phyloP scores from a whole-genome alignment of 1,140 invertebrate genomes.

The Macrobrachium nipponense region DNA sequence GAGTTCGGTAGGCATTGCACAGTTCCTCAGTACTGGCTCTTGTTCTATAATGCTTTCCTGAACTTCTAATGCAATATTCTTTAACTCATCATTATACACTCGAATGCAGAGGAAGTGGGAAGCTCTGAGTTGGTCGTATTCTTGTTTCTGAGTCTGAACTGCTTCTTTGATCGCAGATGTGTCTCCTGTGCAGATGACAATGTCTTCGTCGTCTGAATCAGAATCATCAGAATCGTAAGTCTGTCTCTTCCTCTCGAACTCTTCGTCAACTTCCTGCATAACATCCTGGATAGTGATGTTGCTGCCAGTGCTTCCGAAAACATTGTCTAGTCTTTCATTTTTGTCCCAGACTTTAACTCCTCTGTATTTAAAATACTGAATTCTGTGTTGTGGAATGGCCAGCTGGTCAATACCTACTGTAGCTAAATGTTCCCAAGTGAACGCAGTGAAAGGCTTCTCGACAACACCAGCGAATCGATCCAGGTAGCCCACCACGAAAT shows the following conservation, averaged over 20 bases:
- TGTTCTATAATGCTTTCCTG: conserved; percentile 60
- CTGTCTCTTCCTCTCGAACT: conserved; percentile 24
- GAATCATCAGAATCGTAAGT: conserved; percentile 49
- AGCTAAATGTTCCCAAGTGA: conserved; percentile 67
- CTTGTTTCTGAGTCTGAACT: background rate
- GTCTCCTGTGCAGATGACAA: background rate
- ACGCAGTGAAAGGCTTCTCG: conserved; percentile 70
- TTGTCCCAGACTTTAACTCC: conserved; percentile 72
- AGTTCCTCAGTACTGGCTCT: conserved; percentile 61
- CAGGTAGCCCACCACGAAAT: conserved; percentile 71
- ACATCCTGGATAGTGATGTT: conserved; percentile 54
- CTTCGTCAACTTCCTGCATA: conserved; percentile 61
- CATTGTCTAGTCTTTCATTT: conserved; percentile 69
- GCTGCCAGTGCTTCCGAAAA: conserved; percentile 68
- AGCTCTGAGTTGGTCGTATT: conserved; percentile 45
- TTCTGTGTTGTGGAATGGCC: conserved; percentile 72
- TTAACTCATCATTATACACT: conserved; percentile 53
- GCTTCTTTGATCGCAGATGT: background rate
- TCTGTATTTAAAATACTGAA: conserved; percentile 73
- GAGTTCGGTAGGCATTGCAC: conserved; percentile 61
- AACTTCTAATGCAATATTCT: conserved; percentile 16
- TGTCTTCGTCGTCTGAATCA: conserved; percentile 38
- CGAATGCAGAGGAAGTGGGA: conserved; percentile 64
- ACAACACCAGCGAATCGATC: conserved; percentile 72
- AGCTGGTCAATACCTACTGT: conserved; percentile 69